These are phyloP conservation scores for Allacma fusca DNA, from an alignment of 2,888 invertebrate species.

Conservation along the genomic window DNA sequence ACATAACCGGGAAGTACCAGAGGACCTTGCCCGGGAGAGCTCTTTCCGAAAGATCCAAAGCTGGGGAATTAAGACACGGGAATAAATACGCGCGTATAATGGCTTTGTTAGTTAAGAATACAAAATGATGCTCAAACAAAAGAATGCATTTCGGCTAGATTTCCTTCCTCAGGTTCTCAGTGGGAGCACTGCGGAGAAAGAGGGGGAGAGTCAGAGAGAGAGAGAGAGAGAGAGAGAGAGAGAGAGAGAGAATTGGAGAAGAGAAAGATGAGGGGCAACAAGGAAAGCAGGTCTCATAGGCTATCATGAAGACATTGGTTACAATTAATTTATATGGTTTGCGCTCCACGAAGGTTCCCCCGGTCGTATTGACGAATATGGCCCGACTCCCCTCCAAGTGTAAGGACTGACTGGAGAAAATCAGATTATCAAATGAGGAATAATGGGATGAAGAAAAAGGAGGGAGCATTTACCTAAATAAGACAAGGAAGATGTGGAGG, in stretches of 20 bases:
- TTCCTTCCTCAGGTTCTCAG: neutral
- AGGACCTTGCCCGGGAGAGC: too few relatives aligned
- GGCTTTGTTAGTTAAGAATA: constrained; percentile 39
- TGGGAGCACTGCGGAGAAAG: neutral
- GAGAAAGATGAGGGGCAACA: constrained; percentile 46
- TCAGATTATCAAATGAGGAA: constrained; percentile 61
- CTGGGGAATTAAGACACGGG: constrained; percentile 6
- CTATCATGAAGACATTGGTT: neutral
- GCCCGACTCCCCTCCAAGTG: too few relatives aligned
- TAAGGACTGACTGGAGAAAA: too few relatives aligned
- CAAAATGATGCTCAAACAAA: constrained; percentile 33
- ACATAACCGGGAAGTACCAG: neutral
- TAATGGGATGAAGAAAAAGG: constrained; percentile 49
- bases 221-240: neutral
- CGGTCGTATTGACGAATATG: too few relatives aligned
- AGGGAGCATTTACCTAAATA: constrained; percentile 1
- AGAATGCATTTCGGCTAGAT: neutral
- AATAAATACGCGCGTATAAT: neutral
- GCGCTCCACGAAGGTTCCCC: too few relatives aligned
- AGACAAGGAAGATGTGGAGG: constrained; percentile 8
- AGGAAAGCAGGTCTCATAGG: too few relatives aligned
- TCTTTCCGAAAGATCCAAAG: neutral
- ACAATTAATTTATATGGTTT: constrained; percentile 26
- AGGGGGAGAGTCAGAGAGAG: neutral
- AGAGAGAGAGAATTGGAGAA: neutral